Evolutionary conservation across 2,797 vertebrate species (phyloP).

Genomic region (Manis javanica): DNA sequence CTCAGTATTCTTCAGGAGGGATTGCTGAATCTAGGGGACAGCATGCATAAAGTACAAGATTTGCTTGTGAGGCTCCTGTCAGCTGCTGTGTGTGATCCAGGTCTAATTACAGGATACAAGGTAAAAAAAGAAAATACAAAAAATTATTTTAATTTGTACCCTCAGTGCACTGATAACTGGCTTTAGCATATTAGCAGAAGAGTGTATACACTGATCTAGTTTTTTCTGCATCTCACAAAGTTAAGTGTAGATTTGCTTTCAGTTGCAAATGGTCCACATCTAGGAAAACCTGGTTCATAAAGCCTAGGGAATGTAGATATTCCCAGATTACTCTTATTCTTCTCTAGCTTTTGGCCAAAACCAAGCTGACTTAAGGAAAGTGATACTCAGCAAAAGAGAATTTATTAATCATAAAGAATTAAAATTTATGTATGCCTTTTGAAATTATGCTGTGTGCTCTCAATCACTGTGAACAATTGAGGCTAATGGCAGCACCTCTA

Average conservation of each 20-base stretch:
- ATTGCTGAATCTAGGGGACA: conserved; percentile 92
- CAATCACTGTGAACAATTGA: neutral
- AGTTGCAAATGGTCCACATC: neutral
- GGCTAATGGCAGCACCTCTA: neutral
- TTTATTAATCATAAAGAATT: conserved; percentile 31
- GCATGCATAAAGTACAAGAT: conserved; percentile 93
- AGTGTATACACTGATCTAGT: neutral
- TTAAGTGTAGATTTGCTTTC: conserved; percentile 40
- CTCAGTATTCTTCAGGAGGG: conserved; percentile 94
- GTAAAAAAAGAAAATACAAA: conserved; percentile 84
- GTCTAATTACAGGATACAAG: conserved; percentile 93
- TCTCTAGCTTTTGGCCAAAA: neutral
- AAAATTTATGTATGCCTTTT: neutral
- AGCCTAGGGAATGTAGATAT: neutral
- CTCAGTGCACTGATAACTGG: conserved; percentile 47
- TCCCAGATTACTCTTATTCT: conserved; percentile 33
- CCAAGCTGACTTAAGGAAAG: neutral
- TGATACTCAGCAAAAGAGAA: conserved; percentile 30
- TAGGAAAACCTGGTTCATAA: conserved; percentile 32
- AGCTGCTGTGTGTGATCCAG: conserved; percentile 94
- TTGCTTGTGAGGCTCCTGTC: conserved; percentile 94
- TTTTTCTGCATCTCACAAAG: conserved; percentile 30
- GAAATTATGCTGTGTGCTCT: conserved; percentile 29
- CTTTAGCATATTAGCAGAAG: conserved; percentile 31
- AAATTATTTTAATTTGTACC: conserved; percentile 18